Evolutionary conservation across 2,797 vertebrate species (phyloP), one percentile per base, ranked within the genome.

Genomic region (Coccyzus lansbergi): DNA sequence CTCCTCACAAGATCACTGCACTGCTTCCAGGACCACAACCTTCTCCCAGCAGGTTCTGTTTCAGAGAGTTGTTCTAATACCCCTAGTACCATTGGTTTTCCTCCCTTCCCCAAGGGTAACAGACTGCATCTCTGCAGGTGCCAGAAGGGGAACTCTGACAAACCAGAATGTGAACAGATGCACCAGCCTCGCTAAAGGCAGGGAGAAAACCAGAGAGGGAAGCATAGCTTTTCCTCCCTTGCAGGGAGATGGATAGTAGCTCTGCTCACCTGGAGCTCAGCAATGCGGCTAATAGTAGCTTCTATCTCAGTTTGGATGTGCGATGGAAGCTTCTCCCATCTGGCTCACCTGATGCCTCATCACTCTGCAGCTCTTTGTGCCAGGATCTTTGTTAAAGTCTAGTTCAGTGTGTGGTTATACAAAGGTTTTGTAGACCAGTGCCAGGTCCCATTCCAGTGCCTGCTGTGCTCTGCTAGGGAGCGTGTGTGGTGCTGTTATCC

Each of bases 151-250:
- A 24, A 6, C 18, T 48, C 7, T 3, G 44, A 15, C 6, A 55
- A 67, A 55, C 22, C 60, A 79, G 19, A 20, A 18, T 46, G 21
- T 34, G 21, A 72, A 16, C 38, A 38, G 58, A 52, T 15, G 33
- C 14, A 34, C 25, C 36, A 53, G 62, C n/a, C 26, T 58, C 28
- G 26, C 33, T 24, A 36, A 51, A 46, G 9, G 25, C 31, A 55
- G 34, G 17, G 29, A 53, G 7, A 21, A n/a, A 24, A 65, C 17
- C 7, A 33, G 29, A 51, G 24, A 7, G 31, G 15, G 14, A 53
- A 48, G 5, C 3, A 1, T 24, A 58, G 64, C 2, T 1, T 48
- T 71, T 38, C 34, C 52, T 42, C 42, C 16, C 0, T 0, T 20
- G n/a, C 36, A 34, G 72, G 72, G 48, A 75, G 13, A 2, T 17